Conservation (phyloP, 2,888 invertebrate genomes). For the Eueremaeus valkanovi region DNA sequence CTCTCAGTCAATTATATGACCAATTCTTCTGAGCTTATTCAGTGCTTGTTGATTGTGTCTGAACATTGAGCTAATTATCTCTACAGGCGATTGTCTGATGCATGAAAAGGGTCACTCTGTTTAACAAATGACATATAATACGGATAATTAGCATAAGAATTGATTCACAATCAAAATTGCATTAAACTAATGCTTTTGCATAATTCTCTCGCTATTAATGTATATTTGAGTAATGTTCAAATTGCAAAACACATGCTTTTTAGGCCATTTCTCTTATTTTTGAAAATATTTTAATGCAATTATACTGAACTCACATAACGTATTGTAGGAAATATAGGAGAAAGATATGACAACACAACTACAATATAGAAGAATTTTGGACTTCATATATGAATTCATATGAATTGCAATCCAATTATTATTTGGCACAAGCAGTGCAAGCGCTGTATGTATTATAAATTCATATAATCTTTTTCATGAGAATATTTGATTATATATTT, state of each 20-base stretch:
- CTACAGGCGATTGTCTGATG: not conserved
- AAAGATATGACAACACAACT: not conserved
- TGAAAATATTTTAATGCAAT: not conserved
- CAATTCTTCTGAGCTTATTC: not conserved
- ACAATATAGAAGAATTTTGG: not conserved
- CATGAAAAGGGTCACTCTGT: not conserved
- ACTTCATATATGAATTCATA: not conserved
- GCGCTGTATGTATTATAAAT: too few species aligned
- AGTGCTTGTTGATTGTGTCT: conserved; percentile 3
- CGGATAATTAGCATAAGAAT: not conserved
- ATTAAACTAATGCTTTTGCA: not conserved
- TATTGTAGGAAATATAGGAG: too few species aligned
- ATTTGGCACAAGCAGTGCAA: not conserved
- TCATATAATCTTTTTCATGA: too few species aligned
- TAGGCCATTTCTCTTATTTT: not conserved
- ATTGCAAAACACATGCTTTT: not conserved
- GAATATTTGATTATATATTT: too few species aligned
- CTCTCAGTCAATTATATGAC: not conserved
- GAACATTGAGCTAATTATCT: not conserved
- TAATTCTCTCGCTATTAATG: not conserved
- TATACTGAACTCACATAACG: too few species aligned
- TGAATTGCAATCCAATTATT: not conserved
- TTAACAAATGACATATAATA: not conserved
- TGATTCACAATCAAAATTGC: not conserved
- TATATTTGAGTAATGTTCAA: not conserved